Conservation (phyloP, 1,140 invertebrate genomes). For the Phocides pigmalion region DNA sequence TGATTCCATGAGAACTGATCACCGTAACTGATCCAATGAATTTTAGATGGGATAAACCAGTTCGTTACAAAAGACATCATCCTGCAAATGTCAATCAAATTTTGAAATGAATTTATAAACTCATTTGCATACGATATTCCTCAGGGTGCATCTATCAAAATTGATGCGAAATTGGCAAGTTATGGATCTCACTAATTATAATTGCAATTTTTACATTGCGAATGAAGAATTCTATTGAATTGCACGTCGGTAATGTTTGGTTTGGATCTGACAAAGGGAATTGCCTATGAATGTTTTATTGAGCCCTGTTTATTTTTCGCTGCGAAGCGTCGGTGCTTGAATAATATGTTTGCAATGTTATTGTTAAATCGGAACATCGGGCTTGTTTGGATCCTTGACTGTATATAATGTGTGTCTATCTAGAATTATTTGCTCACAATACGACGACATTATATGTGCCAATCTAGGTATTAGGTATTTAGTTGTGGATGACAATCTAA, state of each 20-base stretch:
- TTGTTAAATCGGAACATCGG: conserved; percentile 26
- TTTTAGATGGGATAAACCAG: conserved; percentile 63
- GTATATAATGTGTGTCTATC: background rate
- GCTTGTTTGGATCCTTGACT: conserved; percentile 22
- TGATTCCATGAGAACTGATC: conserved; percentile 40
- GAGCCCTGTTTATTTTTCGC: conserved; percentile 66
- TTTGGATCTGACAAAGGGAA: conserved; percentile 57
- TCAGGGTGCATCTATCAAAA: conserved; percentile 52
- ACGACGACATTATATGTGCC: background rate
- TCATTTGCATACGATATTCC: conserved; percentile 46
- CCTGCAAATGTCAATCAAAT: conserved; percentile 72
- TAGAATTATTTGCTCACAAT: background rate
- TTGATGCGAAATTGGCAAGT: conserved; percentile 65
- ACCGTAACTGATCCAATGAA: conserved; percentile 44
- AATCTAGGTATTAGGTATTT: background rate
- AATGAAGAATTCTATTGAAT: conserved; percentile 52
- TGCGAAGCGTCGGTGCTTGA: conserved; percentile 64
- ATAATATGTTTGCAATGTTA: conserved; percentile 48
- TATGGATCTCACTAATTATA: conserved; percentile 66
- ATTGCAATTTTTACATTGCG: conserved; percentile 53
- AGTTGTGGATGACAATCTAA: no score
- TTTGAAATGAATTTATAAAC: conserved; percentile 55
- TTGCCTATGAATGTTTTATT: conserved; percentile 74
- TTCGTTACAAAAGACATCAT: conserved; percentile 50
- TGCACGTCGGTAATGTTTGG: conserved; percentile 53